phyloP scores from a whole-genome alignment of 2,797 vertebrate genomes.

The Diceros bicornis region DNA sequence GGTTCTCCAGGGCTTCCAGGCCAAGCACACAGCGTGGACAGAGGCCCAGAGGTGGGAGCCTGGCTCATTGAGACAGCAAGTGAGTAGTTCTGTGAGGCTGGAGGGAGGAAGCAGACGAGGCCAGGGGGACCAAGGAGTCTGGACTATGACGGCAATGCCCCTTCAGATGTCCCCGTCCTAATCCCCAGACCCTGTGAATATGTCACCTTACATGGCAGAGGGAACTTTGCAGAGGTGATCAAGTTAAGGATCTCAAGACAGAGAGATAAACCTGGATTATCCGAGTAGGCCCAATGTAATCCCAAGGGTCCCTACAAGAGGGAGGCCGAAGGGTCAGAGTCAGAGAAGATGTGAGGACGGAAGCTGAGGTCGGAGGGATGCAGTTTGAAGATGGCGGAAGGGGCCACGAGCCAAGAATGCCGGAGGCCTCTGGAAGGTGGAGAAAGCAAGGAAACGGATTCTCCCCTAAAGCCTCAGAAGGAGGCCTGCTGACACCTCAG shows the following conservation, averaged over 20 bases:
- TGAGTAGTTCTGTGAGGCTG: background rate
- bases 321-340: background rate
- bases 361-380: background rate
- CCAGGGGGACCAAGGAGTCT: background rate
- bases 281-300: background rate
- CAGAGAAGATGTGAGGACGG: background rate
- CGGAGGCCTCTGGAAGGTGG: background rate
- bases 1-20: background rate
- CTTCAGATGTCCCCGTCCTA: background rate
- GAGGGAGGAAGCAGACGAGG: background rate
- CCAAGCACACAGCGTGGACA: too few species aligned
- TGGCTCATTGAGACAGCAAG: background rate
- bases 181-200: background rate
- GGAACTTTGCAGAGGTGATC: background rate
- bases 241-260: background rate
- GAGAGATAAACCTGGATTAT: background rate
- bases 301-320: background rate
- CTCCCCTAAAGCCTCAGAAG: background rate
- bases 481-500: background rate
- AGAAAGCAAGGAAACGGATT: background rate
- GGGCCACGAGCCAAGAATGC: background rate
- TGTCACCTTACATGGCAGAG: background rate
- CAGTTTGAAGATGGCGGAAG: background rate
- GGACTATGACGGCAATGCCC: background rate
- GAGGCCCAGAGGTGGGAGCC: background rate